Conservation (phyloP, 2,888 invertebrate species). For the Agrochola circellaris region DNA sequence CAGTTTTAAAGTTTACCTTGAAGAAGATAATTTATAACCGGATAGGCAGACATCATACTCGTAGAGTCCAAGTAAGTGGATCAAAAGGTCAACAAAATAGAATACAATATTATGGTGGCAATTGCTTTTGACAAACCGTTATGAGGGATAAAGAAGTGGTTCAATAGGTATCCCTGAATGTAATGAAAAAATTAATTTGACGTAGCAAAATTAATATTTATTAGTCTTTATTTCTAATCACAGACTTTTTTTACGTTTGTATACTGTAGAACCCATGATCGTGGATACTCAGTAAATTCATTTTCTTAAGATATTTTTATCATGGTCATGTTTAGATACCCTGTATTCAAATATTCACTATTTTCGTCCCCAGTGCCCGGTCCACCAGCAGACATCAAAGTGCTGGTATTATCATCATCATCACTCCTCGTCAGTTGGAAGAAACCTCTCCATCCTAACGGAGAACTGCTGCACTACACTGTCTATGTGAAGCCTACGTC, state of each 20-base stretch:
- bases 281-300: not conserved
- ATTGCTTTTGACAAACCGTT: not conserved
- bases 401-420: slow-evolving; percentile 94
- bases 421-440: slow-evolving; percentile 96
- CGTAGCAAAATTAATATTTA: not conserved
- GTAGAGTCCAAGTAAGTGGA: too few species aligned
- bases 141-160: not conserved
- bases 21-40: not conserved
- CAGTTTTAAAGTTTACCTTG: not conserved
- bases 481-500: slow-evolving; percentile 92
- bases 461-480: slow-evolving; percentile 93
- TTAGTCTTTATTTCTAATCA: not conserved
- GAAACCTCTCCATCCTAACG: slow-evolving; percentile 89
- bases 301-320: not conserved
- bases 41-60: not conserved
- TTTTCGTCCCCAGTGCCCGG: slow-evolving; percentile 92
- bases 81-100: not conserved
- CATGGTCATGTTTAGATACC: not conserved
- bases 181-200: not conserved
- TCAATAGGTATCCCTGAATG: not conserved
- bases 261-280: not conserved
- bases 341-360: too few species aligned
- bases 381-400: slow-evolving; percentile 95
- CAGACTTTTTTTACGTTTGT: not conserved
- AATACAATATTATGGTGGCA: not conserved